Base-by-base conservation (phyloP, 2,888 invertebrate genomes). In the Agrotis clavis region DNA sequence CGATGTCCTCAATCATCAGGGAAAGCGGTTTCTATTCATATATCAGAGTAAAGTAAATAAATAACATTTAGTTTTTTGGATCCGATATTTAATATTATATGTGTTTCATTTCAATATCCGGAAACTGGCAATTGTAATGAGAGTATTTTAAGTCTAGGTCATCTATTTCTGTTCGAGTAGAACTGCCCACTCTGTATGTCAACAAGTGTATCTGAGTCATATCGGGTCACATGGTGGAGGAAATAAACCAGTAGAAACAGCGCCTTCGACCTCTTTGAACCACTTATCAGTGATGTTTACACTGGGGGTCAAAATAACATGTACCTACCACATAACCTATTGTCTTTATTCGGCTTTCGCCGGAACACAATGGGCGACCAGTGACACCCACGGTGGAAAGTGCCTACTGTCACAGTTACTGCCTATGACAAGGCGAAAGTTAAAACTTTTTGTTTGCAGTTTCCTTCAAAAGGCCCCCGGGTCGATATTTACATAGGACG, bases 361-460 rank as follows among this genome's bases (percentile, higher is more conserved):
- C 86, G 35, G 85, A 89, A 89, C 84, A 95, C 94, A 95, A 95
- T 95, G 89, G 90, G 81, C 89, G 88, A 83, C 85, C 87, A 86
- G 86, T 86, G 91, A 93, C 94, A 93, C 93, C 93, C 90, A 93
- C 92, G 85, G 87, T 92, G 91, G 93, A 95, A 95, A 95, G 94
- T 92, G 87, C 87, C 84, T 88, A 87, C 90, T 87, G 81, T 81
- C 74, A 78, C 70, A 85, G 89, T 87, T 88, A 91, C 86, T 77
- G 79, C 84, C 71, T 74, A 71, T 80, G 82, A 85, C 84, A 83
- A 83, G 89, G 94, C 91, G 94, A 95, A 95, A 95, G 94, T 94
- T 80, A 73, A 41, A 56, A 87, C 81, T 91, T 91, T 92, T 92
- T 91, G 90, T 92, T 89, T 89, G 87, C 77, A 83, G 84, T 89